Conservation (phyloP, 2,888 invertebrate genomes). For the Epistrophe eligans region DNA sequence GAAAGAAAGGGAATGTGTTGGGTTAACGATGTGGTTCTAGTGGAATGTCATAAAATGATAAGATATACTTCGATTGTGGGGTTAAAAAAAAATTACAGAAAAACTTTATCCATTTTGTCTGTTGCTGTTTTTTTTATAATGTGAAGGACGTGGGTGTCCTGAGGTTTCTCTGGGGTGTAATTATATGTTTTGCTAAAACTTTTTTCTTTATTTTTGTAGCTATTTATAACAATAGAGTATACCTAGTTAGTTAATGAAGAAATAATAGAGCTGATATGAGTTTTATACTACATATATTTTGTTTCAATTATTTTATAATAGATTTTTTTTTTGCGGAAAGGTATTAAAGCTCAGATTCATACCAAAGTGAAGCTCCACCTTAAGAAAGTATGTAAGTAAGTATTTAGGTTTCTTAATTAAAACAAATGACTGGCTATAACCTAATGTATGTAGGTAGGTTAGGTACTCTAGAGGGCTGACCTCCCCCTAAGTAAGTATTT, state of each 20-base stretch:
- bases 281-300: not conserved
- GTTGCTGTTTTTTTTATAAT: not conserved
- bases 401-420: too few species aligned
- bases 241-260: constrained; percentile 3
- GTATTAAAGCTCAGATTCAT: not conserved
- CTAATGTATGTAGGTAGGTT: too few species aligned
- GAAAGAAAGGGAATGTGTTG: not conserved
- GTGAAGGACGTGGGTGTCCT: not conserved
- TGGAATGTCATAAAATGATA: constrained; percentile 19
- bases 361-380: too few species aligned
- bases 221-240: not conserved
- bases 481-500: too few species aligned
- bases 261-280: not conserved
- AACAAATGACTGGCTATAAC: too few species aligned
- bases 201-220: not conserved
- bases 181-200: constrained; percentile 1
- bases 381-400: too few species aligned
- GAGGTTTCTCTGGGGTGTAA: constrained; percentile 19
- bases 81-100: not conserved
- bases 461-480: too few species aligned
- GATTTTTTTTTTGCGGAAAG: not conserved
- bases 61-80: constrained; percentile 6
- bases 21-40: not conserved
- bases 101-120: constrained; percentile 15
- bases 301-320: not conserved